These are phyloP conservation scores for Drosophila suboccidentalis DNA, from an alignment of 2,888 invertebrate genomes.

Conservation along the genomic window DNA sequence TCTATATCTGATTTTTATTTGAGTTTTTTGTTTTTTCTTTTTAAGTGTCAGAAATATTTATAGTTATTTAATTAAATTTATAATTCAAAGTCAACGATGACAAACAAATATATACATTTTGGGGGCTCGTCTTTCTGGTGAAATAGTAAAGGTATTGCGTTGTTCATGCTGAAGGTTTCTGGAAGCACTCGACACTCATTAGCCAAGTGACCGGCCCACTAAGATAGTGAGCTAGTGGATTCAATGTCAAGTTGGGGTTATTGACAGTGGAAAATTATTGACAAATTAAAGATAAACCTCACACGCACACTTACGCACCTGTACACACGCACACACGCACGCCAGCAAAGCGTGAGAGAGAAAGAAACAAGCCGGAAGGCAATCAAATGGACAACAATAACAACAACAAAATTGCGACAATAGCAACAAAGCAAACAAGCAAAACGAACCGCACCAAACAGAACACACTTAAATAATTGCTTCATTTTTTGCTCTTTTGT, in stretches of 20 bases:
- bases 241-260: slow-evolving; percentile 54
- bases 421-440: slow-evolving; percentile 17
- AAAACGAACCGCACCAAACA: slow-evolving; percentile 21
- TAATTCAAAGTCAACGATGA: slow-evolving; percentile 35
- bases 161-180: slow-evolving; percentile 10
- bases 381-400: slow-evolving; percentile 35
- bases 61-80: slow-evolving; percentile 34
- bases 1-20: slow-evolving; percentile 3
- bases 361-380: slow-evolving; percentile 55
- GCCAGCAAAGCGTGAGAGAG: neutral
- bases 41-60: too few species aligned
- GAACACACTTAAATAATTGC: slow-evolving; percentile 64
- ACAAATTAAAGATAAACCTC: slow-evolving; percentile 15
- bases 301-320: neutral
- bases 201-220: slow-evolving; percentile 7
- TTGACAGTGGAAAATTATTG: slow-evolving; percentile 35
- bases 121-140: slow-evolving; percentile 79
- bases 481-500: slow-evolving; percentile 29
- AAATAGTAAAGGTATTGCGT: slow-evolving; percentile 50
- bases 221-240: slow-evolving; percentile 6
- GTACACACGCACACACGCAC: neutral
- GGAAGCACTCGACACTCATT: slow-evolving; percentile 14
- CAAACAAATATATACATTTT: slow-evolving; percentile 46
- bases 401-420: slow-evolving; percentile 38
- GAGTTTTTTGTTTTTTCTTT: neutral